Evolutionary conservation across 1,140 invertebrate genomes (phyloP), one percentile per base, ranked within the genome.

Genomic region (Dufourea novaeangliae): DNA sequence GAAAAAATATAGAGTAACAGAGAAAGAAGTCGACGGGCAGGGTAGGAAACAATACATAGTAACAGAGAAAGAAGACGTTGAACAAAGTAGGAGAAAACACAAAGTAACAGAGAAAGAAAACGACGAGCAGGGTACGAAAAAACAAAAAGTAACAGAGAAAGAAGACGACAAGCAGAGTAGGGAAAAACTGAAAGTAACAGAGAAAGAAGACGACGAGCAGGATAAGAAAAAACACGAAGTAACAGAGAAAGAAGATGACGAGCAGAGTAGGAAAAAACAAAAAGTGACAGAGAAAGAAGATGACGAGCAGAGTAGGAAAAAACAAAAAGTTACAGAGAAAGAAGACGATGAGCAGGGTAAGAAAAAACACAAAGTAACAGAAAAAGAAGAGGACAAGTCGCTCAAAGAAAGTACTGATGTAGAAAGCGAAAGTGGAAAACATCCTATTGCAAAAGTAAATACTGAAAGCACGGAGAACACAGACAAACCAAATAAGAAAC

Each of bases 291-390:
- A 85, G 7, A 85, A 87, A 50, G 83, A 88, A 11, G 85, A 87
- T 22, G 81, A 88, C 46, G 27, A 78, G 1, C 52, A 88, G 37
- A 83, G 83, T 7, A 88, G 89, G 25, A 72, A 50, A 14, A 74
- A 80, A 1, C 87, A 79, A 12, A 74, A 86, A 29, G 52, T 87
- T 7, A 89, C 74, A 1, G 81, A 85, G 7, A 85, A 87, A 50
- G 83, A 88, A 11, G 85, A 87, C 22, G 81, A 88, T 50, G 27
- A 78, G 1, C 52, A 88, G 37, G 83, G 83, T 7, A 88, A 90
- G 25, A 72, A 50, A 14, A 74, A 80, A 1, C 87, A 79, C 14
- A 74, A 86, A 29, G 52, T 87, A 8, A 89, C 74, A 1, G 81
- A 85, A 7, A 85, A 87, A 50, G 64, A 29, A 29, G 25, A 1